Evolutionary conservation across 1,140 invertebrate genomes (phyloP), one percentile per base, ranked within the genome.

Genomic region (Procambarus virginalis): DNA sequence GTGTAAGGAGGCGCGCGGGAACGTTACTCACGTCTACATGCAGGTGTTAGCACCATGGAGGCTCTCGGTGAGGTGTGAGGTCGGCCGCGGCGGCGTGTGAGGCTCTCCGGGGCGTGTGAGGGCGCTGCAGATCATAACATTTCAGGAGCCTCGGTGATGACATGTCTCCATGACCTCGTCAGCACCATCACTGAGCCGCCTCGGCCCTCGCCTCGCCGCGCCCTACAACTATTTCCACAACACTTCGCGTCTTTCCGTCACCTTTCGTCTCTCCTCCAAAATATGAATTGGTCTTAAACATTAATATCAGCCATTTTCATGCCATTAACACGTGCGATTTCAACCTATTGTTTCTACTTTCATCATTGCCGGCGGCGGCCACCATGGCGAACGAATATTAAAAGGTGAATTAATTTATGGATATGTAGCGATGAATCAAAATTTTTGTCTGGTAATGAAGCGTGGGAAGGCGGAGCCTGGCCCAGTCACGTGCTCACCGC

Each of bases 11-110:
- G 34, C 0, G 34, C 0, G 20, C 49, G n/a, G 34, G 2, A 12
- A 34, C 0, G 12, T 14, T 51, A 80, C 78, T 80, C 20, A 80
- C 78, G 49, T 80, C 78, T 80, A 58, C 78, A 80, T 80, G 49
- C 55, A 80, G 6, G 58, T 80, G 55, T 80, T 80, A 80, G 78
- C 51, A 80, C 49, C 78, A 80, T 80, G 78, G 78, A 55, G 49
- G 14, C 78, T 80, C 49, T 80, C 49, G 49, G 17, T 55, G n/a
- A 49, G 58, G 55, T 58, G 22, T 80, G 49, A 17, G 20, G 22
- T 80, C 78, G n/a, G 49, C 55, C 55, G 58, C 22, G 46, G 22
- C 58, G 55, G 22, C 8, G 78, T 12, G 48, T 80, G 48, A n/a
- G 3, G 48, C 14, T 55, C 46, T 78, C 77, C 17, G 45, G 77